Conservation (phyloP, 2,888 invertebrate genomes). For the Minunthozetes semirufus region DNA sequence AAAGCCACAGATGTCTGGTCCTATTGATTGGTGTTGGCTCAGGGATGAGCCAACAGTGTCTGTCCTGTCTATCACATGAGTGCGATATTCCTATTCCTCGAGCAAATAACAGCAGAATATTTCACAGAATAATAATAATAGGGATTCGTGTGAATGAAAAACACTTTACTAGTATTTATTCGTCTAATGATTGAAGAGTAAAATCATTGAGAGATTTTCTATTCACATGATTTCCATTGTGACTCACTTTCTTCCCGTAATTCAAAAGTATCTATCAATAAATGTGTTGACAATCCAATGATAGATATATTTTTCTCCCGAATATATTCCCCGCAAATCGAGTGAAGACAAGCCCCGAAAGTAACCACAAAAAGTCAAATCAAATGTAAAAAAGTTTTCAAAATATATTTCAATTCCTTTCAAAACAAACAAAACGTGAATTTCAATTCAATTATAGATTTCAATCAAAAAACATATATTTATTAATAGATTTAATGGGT, state of each 20-base stretch:
- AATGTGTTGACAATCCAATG: conserved; percentile 9
- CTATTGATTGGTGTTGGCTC: conserved; percentile 7
- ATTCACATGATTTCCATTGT: no score
- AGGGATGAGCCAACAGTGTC: background rate
- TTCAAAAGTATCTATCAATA: background rate
- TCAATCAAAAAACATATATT: no score
- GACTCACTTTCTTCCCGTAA: background rate
- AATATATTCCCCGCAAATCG: no score
- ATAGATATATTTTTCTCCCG: background rate
- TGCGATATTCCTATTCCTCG: background rate
- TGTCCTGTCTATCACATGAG: background rate
- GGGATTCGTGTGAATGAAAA: background rate
- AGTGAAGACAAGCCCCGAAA: no score
- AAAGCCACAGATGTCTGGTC: conserved; percentile 27
- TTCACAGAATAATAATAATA: background rate
- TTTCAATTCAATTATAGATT: no score
- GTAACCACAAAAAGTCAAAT: no score
- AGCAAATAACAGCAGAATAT: background rate
- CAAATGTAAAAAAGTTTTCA: no score
- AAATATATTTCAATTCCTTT: no score
- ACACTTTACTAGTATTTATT: background rate
- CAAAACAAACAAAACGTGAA: no score
- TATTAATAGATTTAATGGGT: no score
- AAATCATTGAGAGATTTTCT: background rate
- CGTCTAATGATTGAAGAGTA: background rate